These are phyloP conservation scores for Odontesthes bonariensis DNA, from an alignment of 2,113 vertebrate species.

Conservation along the genomic window DNA sequence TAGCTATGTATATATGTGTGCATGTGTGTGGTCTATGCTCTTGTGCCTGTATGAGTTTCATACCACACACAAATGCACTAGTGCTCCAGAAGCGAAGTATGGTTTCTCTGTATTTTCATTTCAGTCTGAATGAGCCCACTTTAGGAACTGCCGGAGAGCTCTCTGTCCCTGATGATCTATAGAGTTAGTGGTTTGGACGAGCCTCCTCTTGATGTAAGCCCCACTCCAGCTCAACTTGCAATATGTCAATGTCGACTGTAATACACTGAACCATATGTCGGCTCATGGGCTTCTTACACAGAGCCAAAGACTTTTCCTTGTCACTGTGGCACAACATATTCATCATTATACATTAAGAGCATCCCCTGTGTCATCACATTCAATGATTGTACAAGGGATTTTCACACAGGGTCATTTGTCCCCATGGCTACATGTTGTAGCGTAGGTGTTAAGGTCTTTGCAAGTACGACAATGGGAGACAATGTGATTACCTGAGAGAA, in stretches of 20 bases:
- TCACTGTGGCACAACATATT: slow-evolving; percentile 69
- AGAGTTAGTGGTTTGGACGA: slow-evolving; percentile 64
- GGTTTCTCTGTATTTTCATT: slow-evolving; percentile 51
- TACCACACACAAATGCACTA: slow-evolving; percentile 54
- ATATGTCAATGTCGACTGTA: slow-evolving; percentile 76
- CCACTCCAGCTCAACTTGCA: slow-evolving; percentile 59
- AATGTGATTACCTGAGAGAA: slow-evolving; percentile 35
- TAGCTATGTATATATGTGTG: slow-evolving; percentile 28
- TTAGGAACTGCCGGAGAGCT: slow-evolving; percentile 59
- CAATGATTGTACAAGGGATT: slow-evolving; percentile 48
- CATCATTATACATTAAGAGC: slow-evolving; percentile 71
- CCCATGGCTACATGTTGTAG: slow-evolving; percentile 30
- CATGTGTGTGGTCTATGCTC: slow-evolving; percentile 76
- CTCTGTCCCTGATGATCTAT: slow-evolving; percentile 76
- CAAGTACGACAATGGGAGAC: slow-evolving; percentile 29
- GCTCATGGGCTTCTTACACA: slow-evolving; percentile 53
- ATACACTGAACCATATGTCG: slow-evolving; percentile 78
- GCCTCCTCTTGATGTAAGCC: slow-evolving; percentile 68
- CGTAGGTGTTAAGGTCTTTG: slow-evolving; percentile 29
- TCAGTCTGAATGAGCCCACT: slow-evolving; percentile 58
- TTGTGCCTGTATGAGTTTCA: slow-evolving; percentile 57
- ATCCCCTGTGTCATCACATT: slow-evolving; percentile 61
- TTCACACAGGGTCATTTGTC: slow-evolving; percentile 48
- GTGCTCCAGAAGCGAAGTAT: slow-evolving; percentile 15
- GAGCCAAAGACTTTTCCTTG: slow-evolving; percentile 57